phyloP scores from a whole-genome alignment of 2,113 vertebrate species.

The Zosterops lateralis region DNA sequence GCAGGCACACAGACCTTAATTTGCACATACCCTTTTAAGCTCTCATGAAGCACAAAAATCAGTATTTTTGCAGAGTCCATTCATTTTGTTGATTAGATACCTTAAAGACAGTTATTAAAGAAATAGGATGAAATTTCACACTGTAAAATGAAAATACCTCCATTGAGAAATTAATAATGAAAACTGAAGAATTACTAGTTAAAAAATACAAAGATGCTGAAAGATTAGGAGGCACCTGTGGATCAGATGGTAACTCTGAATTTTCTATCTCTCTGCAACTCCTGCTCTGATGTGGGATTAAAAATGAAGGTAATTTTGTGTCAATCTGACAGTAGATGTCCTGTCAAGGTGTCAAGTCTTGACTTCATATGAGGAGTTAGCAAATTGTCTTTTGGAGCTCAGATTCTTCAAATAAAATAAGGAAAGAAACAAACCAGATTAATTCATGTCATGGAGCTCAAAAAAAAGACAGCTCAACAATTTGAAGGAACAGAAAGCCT shows the following conservation, averaged over 20 bases:
- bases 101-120: neutral
- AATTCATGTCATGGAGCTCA: neutral
- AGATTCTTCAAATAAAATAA: neutral
- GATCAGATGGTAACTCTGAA: neutral
- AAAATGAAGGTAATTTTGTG: neutral
- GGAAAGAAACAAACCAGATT: neutral
- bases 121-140: neutral
- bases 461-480: neutral
- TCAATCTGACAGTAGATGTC: neutral
- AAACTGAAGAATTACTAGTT: neutral
- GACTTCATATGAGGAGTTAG: neutral
- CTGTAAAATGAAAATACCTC: neutral
- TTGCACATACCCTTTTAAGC: neutral
- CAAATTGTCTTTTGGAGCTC: neutral
- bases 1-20: neutral
- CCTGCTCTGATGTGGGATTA: neutral
- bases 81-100: neutral
- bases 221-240: accelerated
- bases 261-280: neutral
- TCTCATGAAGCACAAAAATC: neutral
- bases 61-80: neutral
- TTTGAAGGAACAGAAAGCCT: neutral
- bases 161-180: neutral
- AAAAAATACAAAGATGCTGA: neutral
- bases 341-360: neutral